Evolutionary conservation across 2,797 vertebrate species (phyloP), one percentile per base, ranked within the genome.

Genomic region (Babyrousa celebensis): DNA sequence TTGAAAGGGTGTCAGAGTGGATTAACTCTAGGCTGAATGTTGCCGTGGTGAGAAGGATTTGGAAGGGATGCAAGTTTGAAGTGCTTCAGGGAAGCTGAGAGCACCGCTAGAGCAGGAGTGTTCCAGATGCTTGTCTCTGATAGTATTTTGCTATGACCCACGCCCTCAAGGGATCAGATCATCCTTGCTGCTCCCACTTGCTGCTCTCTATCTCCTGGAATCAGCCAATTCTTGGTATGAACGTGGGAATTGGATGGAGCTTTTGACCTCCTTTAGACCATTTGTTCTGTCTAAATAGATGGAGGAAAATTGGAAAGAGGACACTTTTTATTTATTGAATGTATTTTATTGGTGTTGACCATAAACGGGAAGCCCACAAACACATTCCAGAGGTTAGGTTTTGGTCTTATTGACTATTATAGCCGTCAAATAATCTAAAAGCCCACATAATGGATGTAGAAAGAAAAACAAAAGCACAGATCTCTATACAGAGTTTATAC

Each of bases 101-200:
- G 84, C 56, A 58, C 32, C 78, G 75, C 87, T 92, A 58, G 54
- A 54, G 54, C 29, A 88, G 70, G 48, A 96, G 63, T 68, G 54
- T 90, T 92, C 63, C 95, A 95, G 96, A 95, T 95, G 87, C 72
- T 86, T 72, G 89, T 95, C 90, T 94, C 92, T 18, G 62, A 92
- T 94, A 80, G 43, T 85, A 43, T 95, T 72, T 62, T 78, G 25
- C 62, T 60, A 52, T 85, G 90, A 88, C 48, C 94, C 92, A 91
- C 93, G 11, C 94, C 97, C 92, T 67, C 48, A 94, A 95, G 85
- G 86, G 95, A 85, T 90, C 80, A 56, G 74, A 85, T 95, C 68
- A 71, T 74, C 72, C 67, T 74, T 62, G 72, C 82, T 82, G 85
- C 90, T 98, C 80, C 84, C 92, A 65, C 21, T 82, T 96, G 79